Conservation (phyloP, 2,797 vertebrate species). For the Anabacerthia variegaticeps region DNA sequence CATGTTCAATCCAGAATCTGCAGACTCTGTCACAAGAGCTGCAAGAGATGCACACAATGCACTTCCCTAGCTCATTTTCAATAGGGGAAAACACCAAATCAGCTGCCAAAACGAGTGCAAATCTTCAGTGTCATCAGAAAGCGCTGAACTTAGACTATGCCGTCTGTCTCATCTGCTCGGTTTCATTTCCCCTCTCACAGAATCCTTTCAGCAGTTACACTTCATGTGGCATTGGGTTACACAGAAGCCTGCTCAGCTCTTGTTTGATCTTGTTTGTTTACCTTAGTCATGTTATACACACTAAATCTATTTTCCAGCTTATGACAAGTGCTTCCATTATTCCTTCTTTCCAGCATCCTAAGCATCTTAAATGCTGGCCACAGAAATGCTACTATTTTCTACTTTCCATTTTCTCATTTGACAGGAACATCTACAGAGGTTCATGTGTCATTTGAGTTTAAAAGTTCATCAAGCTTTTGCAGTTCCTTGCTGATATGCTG, state of each 20-base stretch:
- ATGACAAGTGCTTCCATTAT: constrained; percentile 35
- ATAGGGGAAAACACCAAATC: constrained; percentile 12
- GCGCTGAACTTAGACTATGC: not conserved
- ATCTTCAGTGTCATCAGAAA: constrained; percentile 29
- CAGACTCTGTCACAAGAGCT: not conserved
- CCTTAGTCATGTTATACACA: constrained; percentile 12
- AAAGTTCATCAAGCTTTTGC: not conserved
- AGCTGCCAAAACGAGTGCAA: not conserved
- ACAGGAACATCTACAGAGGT: not conserved
- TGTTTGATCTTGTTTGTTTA: constrained; percentile 62
- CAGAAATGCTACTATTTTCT: constrained; percentile 30
- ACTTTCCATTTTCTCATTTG: constrained; percentile 28
- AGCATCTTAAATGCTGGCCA: constrained; percentile 1
- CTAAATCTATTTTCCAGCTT: constrained; percentile 51
- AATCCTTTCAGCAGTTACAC: constrained; percentile 33
- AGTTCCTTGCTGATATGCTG: not conserved
- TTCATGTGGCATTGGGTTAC: constrained; percentile 27
- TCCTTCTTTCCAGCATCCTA: constrained; percentile 20
- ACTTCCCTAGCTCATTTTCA: not conserved
- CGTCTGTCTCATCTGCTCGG: not conserved
- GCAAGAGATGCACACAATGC: not conserved
- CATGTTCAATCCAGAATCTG: not conserved
- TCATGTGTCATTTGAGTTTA: not conserved
- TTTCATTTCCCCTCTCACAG: not conserved
- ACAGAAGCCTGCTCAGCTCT: constrained; percentile 36